Evolutionary conservation across 2,797 vertebrate genomes (phyloP), one percentile per base, ranked within the genome.

Genomic region (Karalla daura): DNA sequence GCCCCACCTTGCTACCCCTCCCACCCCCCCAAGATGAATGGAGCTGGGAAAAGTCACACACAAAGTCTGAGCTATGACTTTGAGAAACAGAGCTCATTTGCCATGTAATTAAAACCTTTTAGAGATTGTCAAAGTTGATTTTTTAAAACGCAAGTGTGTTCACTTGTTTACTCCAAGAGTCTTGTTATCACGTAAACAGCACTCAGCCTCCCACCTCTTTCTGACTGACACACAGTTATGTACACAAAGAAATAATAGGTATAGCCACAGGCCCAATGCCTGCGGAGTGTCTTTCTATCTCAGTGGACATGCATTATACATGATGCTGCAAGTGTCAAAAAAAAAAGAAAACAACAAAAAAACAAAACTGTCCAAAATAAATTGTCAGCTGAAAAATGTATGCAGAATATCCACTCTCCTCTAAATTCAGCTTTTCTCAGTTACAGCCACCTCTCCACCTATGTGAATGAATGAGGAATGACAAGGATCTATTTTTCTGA

Each of bases 221-320:
- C 14, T 28, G 9, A 32, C 11, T 59, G 27, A 75, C 47, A 50
- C 52, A 32, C 32, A 40, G 17, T 64, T 15, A 33, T 21, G n/a
- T 35, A 36, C 32, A 53, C 44, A 70, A 7, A 32, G 21, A 67
- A 59, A 74, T 51, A 73, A 65, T 44, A 24, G 23, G 64, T 36
- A 58, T 9, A 52, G 66, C 50, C 37, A 53, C 41, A 17, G 17
- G 53, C 52, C 37, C 44, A 47, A 66, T 68, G 50, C 53, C 39
- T 46, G 23, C 60, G 53, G 46, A 69, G 56, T 55, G 35, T 60
- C 25, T 70, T 64, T 51, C 50, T 56, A 51, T 74, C 28, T 64
- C 47, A 28, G 12, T 43, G 36, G 24, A 64, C 33, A 77, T 74
- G 37, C 54, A 76, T 80, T 74, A 78, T 66, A 67, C 63, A 78